Percentiles rank a stretch among this genome's conserved stretches.
Evolutionary conservation across 2,797 vertebrate species (phyloP).

Genomic region (Gobionotothen gibberifrons): DNA sequence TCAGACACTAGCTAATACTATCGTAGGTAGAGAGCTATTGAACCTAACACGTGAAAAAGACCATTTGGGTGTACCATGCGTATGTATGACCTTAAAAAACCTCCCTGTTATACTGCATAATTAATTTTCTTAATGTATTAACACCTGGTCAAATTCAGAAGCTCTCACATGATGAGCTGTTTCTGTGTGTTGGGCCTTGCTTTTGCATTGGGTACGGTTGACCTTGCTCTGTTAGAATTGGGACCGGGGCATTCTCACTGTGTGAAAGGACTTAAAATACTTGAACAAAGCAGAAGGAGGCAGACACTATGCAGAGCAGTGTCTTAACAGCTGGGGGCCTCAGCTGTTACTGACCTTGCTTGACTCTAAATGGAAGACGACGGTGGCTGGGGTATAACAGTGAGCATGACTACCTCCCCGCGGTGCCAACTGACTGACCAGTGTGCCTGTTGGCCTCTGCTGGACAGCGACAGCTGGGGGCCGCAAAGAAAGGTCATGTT

Average conservation of each 20-base stretch:
- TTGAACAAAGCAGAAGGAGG: conserved; percentile 44
- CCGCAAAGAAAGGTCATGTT: conserved; percentile 66
- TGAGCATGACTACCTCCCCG: conserved; percentile 49
- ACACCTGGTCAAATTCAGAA: background rate
- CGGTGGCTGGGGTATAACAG: conserved; percentile 48
- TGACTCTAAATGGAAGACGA: conserved; percentile 52
- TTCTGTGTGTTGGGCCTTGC: conserved; percentile 7
- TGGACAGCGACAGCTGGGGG: conserved; percentile 66
- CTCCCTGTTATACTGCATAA: background rate
- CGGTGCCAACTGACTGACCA: conserved; percentile 53
- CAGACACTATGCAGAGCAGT: conserved; percentile 53
- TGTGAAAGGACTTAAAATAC: conserved; percentile 45
- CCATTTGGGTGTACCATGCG: background rate
- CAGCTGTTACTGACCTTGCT: conserved; percentile 72
- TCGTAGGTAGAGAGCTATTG: background rate
- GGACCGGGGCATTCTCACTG: conserved; percentile 11
- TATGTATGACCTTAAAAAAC: background rate
- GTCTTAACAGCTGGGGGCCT: conserved; percentile 49
- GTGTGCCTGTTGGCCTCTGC: conserved; percentile 69
- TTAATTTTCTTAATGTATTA: background rate
- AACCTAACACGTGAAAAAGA: background rate
- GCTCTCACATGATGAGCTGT: background rate
- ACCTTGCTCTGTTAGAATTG: conserved; percentile 39
- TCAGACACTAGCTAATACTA: background rate
- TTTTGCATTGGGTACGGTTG: conserved; percentile 20